Evolutionary conservation across 1,140 invertebrate genomes (phyloP).

Genomic region (Chlorops oryzae): DNA sequence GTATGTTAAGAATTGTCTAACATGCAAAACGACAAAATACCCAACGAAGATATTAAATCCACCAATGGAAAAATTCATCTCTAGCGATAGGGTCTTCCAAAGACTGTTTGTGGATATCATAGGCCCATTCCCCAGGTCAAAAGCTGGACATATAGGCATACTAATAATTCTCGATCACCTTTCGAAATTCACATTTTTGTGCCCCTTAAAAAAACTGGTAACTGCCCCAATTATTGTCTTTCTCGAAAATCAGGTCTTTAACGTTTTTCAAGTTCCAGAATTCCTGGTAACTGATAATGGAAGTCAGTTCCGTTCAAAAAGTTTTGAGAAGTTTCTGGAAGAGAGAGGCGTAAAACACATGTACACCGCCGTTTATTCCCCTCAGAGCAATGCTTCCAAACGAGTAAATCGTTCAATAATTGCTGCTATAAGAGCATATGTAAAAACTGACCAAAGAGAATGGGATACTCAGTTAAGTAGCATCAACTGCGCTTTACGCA

Average conservation of each 20-base stretch:
- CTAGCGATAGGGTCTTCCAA: neutral
- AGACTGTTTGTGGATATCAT: neutral
- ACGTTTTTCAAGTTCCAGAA: neutral
- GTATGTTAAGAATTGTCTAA: neutral
- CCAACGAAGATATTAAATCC: neutral
- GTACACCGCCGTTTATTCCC: neutral
- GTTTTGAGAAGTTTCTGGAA: neutral
- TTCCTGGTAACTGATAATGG: neutral
- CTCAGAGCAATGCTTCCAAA: neutral
- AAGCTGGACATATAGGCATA: neutral
- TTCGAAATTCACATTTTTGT: neutral
- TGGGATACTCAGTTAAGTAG: neutral
- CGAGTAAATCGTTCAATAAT: neutral
- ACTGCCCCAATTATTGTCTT: neutral
- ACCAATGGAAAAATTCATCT: neutral
- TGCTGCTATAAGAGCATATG: neutral
- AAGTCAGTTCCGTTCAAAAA: neutral
- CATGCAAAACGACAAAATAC: neutral
- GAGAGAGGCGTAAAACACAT: neutral
- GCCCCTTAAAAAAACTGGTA: neutral
- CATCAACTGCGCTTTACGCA: neutral
- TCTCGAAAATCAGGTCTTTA: neutral
- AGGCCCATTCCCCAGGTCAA: constrained; percentile 1
- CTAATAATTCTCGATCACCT: no score
- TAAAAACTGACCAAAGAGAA: neutral